Base-by-base conservation (phyloP, 2,113 vertebrate genomes). In the Periophthalmodon schlosseri region DNA sequence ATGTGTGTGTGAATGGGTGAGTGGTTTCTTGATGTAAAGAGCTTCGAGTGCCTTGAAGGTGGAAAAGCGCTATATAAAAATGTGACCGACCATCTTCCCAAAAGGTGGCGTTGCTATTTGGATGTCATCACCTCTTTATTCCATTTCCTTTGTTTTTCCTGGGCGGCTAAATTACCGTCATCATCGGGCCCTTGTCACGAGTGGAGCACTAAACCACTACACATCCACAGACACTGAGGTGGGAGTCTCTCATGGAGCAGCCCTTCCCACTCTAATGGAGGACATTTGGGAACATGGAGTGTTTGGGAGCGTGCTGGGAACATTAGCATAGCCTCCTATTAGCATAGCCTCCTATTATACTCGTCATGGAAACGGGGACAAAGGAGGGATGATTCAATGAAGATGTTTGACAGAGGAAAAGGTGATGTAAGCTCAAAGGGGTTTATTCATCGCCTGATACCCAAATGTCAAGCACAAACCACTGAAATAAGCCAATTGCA, bases 171-270 rank as follows among this genome's bases (percentile, higher is more conserved):
- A 88, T 76, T 72, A 84, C 56, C 67, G 83, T 80, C 24, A 84
- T 88, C 46, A 11, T 5, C 0, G 1, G 4, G 14, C 66, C 70
- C 72, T 84, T 47, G 63, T 75, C 69, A 76, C 16, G 60, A 86
- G 80, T 82, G 73, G 50, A 78, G 73, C 71, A 65, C 39, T 28
- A 80, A 82, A 88, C 16, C 46, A 84, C 79, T 12, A 76, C 13
- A 5, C 46, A 47, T 47, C 46, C 46, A 73, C 33, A 0, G 10
- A 57, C 15, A 24, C 12, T 3, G 39, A 49, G 78, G 70, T 52
- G 57, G 63, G 33, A 69, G 72, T 21, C 21, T 0, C 64, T 52
- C 63, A 66, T 49, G 36, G 44, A 58, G 67, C 54, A 18, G 10
- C 54, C 24, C 57, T 24, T 11, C 54, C 68, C 49, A 60, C 81